Percentiles rank a stretch among this genome's conserved stretches.
These are phyloP conservation scores for Tetramorium alpestre DNA, from an alignment of 1,140 invertebrate species.

Conservation along the genomic window DNA sequence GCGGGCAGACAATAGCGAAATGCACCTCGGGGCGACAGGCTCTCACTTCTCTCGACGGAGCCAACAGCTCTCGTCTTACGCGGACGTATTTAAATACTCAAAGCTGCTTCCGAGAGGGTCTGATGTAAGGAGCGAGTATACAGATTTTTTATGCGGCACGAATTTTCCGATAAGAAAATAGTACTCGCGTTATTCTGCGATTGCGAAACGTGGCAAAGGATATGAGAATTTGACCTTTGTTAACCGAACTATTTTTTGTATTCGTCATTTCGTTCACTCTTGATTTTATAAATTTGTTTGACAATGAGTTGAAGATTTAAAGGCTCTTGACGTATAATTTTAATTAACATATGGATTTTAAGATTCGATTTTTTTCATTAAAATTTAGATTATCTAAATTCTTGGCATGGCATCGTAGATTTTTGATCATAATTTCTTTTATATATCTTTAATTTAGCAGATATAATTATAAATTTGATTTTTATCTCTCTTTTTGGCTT, in stretches of 20 bases:
- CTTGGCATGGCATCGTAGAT: background rate
- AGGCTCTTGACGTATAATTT: background rate
- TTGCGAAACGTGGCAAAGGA: background rate
- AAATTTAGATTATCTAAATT: background rate
- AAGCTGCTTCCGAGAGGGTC: conserved; percentile 20
- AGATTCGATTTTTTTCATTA: too few relatives aligned
- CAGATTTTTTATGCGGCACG: background rate
- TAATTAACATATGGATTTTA: background rate
- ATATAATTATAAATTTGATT: background rate
- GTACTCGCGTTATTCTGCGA: background rate
- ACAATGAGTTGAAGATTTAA: background rate
- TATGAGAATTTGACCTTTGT: background rate
- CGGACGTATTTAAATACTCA: conserved; percentile 21
- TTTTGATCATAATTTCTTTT: background rate
- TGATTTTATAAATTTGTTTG: background rate
- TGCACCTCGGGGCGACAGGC: background rate
- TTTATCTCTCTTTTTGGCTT: background rate
- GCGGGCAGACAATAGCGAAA: conserved; percentile 46
- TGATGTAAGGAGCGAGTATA: background rate
- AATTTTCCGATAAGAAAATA: conserved; percentile 1
- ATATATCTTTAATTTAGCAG: background rate
- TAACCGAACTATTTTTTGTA: background rate
- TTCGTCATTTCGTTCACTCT: background rate
- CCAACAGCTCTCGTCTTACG: conserved; percentile 34
- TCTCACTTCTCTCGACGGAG: conserved; percentile 45